Evolutionary conservation across 1,140 invertebrate species (phyloP).

Genomic region (Bombus sibiricus): DNA sequence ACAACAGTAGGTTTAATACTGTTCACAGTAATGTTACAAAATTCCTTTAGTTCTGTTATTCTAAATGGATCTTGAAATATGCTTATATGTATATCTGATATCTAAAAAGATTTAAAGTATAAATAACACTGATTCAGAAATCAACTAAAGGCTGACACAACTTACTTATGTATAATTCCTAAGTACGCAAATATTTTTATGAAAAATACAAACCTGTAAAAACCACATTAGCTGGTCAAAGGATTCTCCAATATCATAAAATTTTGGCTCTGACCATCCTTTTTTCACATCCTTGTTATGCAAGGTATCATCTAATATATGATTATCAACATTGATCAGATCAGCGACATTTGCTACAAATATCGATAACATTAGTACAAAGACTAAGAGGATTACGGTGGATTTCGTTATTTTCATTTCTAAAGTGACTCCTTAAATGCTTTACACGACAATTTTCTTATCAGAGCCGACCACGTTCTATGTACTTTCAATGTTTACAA

Average conservation of each 20-base stretch:
- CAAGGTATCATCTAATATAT: slow-evolving; percentile 56
- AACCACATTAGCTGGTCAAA: slow-evolving; percentile 88
- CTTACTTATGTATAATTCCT: neutral
- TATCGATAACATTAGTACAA: slow-evolving; percentile 83
- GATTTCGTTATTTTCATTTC: slow-evolving; percentile 83
- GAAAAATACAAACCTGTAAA: slow-evolving; percentile 86
- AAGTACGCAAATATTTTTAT: neutral
- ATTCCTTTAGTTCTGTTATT: slow-evolving; percentile 90
- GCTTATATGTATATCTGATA: slow-evolving; percentile 95
- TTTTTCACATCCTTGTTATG: slow-evolving; percentile 37
- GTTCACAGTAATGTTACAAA: slow-evolving; percentile 90
- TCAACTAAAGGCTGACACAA: neutral
- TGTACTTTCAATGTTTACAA: slow-evolving; percentile 29
- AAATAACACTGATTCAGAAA: neutral
- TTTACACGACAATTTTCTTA: slow-evolving; percentile 12
- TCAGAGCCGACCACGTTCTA: slow-evolving; percentile 17
- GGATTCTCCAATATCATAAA: slow-evolving; percentile 83
- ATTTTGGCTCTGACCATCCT: slow-evolving; percentile 66
- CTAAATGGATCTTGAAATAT: slow-evolving; percentile 90
- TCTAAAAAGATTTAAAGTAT: slow-evolving; percentile 82
- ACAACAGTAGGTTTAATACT: slow-evolving; percentile 91
- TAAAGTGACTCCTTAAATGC: neutral
- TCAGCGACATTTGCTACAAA: slow-evolving; percentile 84
- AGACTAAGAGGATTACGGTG: slow-evolving; percentile 80
- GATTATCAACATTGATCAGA: slow-evolving; percentile 81